These are phyloP conservation scores for Brachionus calyciflorus DNA, from an alignment of 1,140 invertebrate species.

Conservation along the genomic window DNA sequence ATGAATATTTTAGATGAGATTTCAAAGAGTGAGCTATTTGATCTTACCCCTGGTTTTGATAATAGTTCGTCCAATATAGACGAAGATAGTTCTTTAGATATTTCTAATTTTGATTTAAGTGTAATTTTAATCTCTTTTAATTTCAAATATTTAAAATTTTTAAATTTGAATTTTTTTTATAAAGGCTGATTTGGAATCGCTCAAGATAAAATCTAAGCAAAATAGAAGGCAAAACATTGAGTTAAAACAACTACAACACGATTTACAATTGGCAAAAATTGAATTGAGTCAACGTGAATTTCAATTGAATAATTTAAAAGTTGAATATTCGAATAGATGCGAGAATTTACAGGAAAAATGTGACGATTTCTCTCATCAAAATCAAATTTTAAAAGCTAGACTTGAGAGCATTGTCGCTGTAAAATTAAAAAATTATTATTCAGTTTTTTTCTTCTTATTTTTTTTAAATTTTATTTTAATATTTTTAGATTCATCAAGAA, in stretches of 20 bases:
- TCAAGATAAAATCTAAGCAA: constrained; percentile 27
- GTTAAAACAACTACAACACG: constrained; percentile 58
- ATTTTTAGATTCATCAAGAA: constrained; percentile 57
- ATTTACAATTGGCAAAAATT: constrained; percentile 59
- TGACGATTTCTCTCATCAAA: constrained; percentile 58
- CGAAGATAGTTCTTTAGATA: constrained; percentile 15
- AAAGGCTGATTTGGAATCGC: neutral
- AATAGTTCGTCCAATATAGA: constrained; percentile 6
- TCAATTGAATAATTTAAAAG: constrained; percentile 58
- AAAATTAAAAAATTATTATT: neutral
- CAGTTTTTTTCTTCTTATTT: too few relatives aligned
- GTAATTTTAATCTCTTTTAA: neutral
- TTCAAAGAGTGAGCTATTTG: constrained; percentile 25
- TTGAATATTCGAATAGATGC: constrained; percentile 54
- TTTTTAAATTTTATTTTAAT: neutral
- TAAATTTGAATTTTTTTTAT: neutral
- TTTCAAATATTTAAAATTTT: neutral
- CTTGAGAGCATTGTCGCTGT: constrained; percentile 16
- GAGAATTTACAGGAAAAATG: constrained; percentile 60
- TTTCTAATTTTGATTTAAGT: constrained; percentile 32
- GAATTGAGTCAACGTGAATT: constrained; percentile 60
- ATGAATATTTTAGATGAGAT: constrained; percentile 15
- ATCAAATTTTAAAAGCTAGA: constrained; percentile 57
- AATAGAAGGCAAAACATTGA: constrained; percentile 50
- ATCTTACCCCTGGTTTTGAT: neutral